Evolutionary conservation across 2,797 vertebrate genomes (phyloP).

Genomic region (Vipera latastei): DNA sequence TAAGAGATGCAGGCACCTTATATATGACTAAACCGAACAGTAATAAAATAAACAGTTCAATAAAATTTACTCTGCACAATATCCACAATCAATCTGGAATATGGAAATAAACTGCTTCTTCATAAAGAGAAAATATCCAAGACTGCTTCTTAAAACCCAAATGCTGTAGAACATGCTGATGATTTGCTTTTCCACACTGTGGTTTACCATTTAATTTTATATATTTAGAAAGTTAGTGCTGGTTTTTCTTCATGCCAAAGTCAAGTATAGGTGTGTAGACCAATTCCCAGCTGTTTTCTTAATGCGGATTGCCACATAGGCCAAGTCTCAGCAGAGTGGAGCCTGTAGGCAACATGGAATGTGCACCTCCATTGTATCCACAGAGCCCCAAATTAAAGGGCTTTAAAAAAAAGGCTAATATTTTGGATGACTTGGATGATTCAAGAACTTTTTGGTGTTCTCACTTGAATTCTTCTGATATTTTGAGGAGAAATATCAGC

Average conservation of each 20-base stretch:
- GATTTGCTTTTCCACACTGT: not conserved
- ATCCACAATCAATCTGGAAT: conserved; percentile 8
- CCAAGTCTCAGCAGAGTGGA: not conserved
- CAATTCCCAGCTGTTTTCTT: not conserved
- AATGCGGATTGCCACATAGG: not conserved
- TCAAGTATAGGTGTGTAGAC: not conserved
- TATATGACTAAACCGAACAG: not conserved
- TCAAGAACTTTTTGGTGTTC: not conserved
- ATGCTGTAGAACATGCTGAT: not conserved
- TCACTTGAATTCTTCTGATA: no score
- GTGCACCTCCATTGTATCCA: not conserved
- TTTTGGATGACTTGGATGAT: not conserved
- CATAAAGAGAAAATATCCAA: conserved; percentile 17
- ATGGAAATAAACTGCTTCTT: conserved; percentile 30
- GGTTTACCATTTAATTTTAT: not conserved
- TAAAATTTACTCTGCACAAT: conserved; percentile 16
- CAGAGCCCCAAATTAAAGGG: not conserved
- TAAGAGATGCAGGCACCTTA: not conserved
- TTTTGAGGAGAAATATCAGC: not conserved
- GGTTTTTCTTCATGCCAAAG: not conserved
- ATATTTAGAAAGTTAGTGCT: not conserved
- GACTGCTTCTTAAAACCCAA: conserved; percentile 10
- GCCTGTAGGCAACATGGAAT: not conserved
- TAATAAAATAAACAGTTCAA: conserved; percentile 31
- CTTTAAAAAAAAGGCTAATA: not conserved